Conservation (phyloP, 2,113 vertebrate genomes). For the Urocynchramus pylzowi region DNA sequence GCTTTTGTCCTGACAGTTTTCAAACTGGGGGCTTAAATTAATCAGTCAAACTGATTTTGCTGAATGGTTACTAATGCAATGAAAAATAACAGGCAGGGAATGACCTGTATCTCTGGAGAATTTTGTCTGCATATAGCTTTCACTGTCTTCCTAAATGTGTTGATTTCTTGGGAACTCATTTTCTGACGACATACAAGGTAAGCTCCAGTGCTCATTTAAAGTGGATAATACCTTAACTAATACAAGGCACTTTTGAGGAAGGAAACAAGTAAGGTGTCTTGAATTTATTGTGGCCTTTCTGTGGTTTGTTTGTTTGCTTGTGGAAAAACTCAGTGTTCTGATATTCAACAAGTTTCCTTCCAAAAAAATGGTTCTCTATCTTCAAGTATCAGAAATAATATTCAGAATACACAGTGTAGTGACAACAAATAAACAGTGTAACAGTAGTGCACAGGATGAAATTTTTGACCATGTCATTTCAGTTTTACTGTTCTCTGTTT, state of each 20-base stretch:
- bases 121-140: background rate
- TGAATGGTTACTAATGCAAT: background rate
- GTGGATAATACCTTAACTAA: background rate
- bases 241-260: background rate
- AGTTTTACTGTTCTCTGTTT: background rate
- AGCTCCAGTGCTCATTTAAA: background rate
- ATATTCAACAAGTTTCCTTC: background rate
- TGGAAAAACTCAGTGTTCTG: background rate
- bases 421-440: background rate
- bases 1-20: background rate
- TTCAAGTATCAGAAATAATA: background rate
- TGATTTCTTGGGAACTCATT: background rate
- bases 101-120: background rate
- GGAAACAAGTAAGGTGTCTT: background rate
- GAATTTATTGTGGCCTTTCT: background rate
- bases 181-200: background rate
- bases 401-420: background rate
- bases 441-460: background rate
- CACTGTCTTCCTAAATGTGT: background rate
- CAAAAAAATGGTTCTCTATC: background rate
- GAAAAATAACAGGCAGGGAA: background rate
- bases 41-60: background rate
- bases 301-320: background rate
- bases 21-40: background rate
- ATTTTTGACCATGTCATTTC: background rate